Evolutionary conservation across 2,888 invertebrate genomes (phyloP).

Genomic region (Hypselothyrea guttata): DNA sequence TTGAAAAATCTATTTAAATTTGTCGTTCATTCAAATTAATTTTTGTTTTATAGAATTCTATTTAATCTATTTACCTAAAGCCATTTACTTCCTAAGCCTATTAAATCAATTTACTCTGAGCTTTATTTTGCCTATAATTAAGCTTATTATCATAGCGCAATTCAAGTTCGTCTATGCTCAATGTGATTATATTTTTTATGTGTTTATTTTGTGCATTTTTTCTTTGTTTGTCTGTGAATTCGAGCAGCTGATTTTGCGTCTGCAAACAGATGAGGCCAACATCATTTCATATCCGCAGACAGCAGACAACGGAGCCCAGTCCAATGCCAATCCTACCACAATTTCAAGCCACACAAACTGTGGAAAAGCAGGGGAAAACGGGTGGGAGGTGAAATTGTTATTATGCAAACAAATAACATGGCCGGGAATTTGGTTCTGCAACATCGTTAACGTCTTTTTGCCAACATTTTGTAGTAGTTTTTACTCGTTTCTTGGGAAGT

Average conservation of each 20-base stretch:
- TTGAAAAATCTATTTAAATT: too few species aligned
- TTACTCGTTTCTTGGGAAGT: constrained; percentile 23
- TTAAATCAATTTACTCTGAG: too few species aligned
- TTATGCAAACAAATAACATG: constrained; percentile 74
- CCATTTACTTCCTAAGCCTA: too few species aligned
- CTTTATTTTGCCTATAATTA: too few species aligned
- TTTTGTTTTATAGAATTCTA: too few species aligned
- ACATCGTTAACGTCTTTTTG: constrained; percentile 44
- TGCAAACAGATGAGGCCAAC: constrained; percentile 63
- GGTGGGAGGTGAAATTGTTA: constrained; percentile 53
- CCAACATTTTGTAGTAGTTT: constrained; percentile 6
- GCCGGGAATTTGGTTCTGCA: constrained; percentile 36
- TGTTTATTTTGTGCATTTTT: constrained; percentile 5
- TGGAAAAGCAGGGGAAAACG: background rate
- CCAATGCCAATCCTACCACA: constrained; percentile 1
- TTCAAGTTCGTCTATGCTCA: constrained; percentile 13
- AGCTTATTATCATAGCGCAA: constrained; percentile 2
- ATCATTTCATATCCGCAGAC: constrained; percentile 45
- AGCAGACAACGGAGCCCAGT: constrained; percentile 3
- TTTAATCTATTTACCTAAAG: too few species aligned
- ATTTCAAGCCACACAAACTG: constrained; percentile 10
- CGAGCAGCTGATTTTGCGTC: constrained; percentile 67
- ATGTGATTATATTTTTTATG: constrained; percentile 14
- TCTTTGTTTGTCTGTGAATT: constrained; percentile 61
- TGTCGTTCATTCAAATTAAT: too few species aligned